Percentiles rank a stretch among this genome's conserved stretches.
phyloP scores from a whole-genome alignment of 1,140 invertebrate genomes.

The Cepaea nemoralis region DNA sequence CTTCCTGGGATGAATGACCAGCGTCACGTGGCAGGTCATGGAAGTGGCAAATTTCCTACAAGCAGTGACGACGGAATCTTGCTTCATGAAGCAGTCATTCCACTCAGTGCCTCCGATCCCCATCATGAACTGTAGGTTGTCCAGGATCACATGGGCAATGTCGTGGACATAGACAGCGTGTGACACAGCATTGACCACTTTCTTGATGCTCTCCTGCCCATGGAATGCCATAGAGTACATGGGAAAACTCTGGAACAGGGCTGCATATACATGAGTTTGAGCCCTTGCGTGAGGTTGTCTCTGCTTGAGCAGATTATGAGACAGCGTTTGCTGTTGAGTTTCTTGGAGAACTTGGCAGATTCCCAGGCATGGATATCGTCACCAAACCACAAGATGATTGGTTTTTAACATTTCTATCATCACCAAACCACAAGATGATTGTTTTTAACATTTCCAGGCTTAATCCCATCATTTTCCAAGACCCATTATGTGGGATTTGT shows the following conservation, averaged over 20 bases:
- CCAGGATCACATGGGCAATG: slow-evolving; percentile 95
- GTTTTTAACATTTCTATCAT: too few species aligned
- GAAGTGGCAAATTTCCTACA: slow-evolving; percentile 93
- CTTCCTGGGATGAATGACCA: slow-evolving; percentile 98
- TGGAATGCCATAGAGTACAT: slow-evolving; percentile 96
- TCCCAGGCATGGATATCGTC: slow-evolving; percentile 83
- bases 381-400: too few species aligned
- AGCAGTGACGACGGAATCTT: slow-evolving; percentile 89
- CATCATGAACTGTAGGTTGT: slow-evolving; percentile 99
- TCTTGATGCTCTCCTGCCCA: slow-evolving; percentile 88
- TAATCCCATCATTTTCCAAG: too few species aligned
- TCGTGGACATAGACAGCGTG: slow-evolving; percentile 93
- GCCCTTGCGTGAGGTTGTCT: slow-evolving; percentile 80
- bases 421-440: slow-evolving; percentile 86
- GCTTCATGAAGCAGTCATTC: slow-evolving; percentile 86
- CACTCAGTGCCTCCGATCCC: slow-evolving; percentile 78
- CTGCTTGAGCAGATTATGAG: slow-evolving; percentile 81
- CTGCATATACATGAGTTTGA: slow-evolving; percentile 81
- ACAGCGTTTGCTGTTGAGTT: slow-evolving; percentile 87
- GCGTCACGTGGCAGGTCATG: slow-evolving; percentile 93
- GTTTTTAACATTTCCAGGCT: slow-evolving; percentile 83
- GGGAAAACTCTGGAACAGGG: slow-evolving; percentile 88
- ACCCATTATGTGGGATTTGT: too few species aligned
- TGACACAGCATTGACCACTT: slow-evolving; percentile 92
- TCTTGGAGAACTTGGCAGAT: slow-evolving; percentile 82